phyloP scores from a whole-genome alignment of 1,140 invertebrate genomes.

The Gryllus bimaculatus region DNA sequence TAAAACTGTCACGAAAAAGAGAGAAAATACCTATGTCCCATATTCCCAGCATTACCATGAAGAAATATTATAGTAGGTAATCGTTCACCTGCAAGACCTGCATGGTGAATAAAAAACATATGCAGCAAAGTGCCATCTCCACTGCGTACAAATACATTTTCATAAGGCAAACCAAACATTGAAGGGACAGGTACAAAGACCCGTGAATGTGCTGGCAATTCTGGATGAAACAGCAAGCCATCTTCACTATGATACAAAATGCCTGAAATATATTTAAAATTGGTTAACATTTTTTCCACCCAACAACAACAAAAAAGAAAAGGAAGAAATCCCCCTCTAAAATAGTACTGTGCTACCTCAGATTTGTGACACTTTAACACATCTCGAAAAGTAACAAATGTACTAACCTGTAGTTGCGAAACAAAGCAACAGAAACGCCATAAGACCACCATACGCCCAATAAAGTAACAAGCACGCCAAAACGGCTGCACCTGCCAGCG shows the following conservation, averaged over 20 bases:
- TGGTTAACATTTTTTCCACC: background rate
- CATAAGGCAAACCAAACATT: slow-evolving; percentile 71
- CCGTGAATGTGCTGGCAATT: slow-evolving; percentile 75
- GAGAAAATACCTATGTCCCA: slow-evolving; percentile 68
- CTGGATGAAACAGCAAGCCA: slow-evolving; percentile 77
- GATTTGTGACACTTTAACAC: background rate
- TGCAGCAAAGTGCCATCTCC: slow-evolving; percentile 74
- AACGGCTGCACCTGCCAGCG: slow-evolving; percentile 44
- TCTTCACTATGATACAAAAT: slow-evolving; percentile 80
- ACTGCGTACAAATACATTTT: slow-evolving; percentile 68
- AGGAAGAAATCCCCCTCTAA: background rate
- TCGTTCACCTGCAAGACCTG: slow-evolving; percentile 47
- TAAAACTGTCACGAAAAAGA: background rate
- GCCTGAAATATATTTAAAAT: slow-evolving; percentile 38
- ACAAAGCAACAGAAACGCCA: slow-evolving; percentile 57
- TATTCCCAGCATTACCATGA: slow-evolving; percentile 94
- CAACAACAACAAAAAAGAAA: background rate
- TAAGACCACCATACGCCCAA: slow-evolving; percentile 68
- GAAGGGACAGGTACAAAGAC: slow-evolving; percentile 77
- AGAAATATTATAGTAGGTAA: slow-evolving; percentile 79
- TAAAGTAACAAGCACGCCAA: slow-evolving; percentile 63
- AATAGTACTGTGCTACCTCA: background rate
- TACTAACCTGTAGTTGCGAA: slow-evolving; percentile 53
- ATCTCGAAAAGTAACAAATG: background rate
- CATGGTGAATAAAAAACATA: slow-evolving; percentile 77